Percentiles rank a stretch among this genome's conserved stretches.
Evolutionary conservation across 2,797 vertebrate species (phyloP).

Genomic region (Galagoides demidoff): DNA sequence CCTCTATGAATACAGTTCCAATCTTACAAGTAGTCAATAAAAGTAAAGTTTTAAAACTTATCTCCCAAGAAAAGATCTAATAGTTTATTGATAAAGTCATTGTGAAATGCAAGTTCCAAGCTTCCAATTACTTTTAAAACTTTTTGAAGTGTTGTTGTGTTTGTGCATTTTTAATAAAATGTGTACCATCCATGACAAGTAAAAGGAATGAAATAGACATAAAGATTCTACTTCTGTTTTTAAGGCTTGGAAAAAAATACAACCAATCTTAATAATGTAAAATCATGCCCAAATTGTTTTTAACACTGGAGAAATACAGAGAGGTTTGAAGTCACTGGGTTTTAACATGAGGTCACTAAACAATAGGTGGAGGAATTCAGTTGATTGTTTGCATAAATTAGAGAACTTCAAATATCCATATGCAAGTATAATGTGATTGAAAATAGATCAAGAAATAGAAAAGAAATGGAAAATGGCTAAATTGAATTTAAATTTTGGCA

Average conservation of each 20-base stretch:
- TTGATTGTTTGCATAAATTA: background rate
- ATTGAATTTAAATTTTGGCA: conserved; percentile 59
- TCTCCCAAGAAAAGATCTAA: background rate
- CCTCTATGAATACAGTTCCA: background rate
- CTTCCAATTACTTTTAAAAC: background rate
- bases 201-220: background rate
- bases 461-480: background rate
- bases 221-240: conserved; percentile 34
- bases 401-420: conserved; percentile 36
- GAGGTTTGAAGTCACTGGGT: background rate
- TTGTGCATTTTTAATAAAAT: conserved; percentile 24
- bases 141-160: background rate
- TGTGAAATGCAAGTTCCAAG: background rate
- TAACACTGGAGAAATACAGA: background rate
- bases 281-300: conserved; percentile 51
- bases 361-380: background rate
- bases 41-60: conserved; percentile 19
- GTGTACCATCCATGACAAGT: background rate
- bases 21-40: background rate
- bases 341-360: background rate
- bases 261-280: background rate
- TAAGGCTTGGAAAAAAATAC: background rate
- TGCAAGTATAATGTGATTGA: background rate
- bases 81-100: background rate
- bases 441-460: conserved; percentile 47